Evolutionary conservation across 2,797 vertebrate species (phyloP).

Genomic region (Hypotaenidia philippensis): DNA sequence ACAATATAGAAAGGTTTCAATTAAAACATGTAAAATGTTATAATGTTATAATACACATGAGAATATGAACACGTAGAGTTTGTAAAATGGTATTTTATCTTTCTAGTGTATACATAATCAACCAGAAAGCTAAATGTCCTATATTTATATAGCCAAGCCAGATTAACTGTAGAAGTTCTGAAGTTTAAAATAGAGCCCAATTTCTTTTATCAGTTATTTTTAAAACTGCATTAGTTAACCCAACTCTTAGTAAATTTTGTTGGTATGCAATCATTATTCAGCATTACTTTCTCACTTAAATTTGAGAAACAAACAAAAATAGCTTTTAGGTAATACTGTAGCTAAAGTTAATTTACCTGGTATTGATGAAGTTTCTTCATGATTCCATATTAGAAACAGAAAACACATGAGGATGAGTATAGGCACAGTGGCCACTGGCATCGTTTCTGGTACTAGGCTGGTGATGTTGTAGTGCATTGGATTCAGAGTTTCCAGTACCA

Average conservation of each 20-base stretch:
- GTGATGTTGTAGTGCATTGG: slow-evolving; percentile 66
- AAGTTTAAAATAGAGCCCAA: not conserved
- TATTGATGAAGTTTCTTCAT: slow-evolving; percentile 77
- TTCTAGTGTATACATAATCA: not conserved
- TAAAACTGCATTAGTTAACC: not conserved
- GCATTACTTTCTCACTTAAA: not conserved
- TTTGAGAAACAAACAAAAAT: not conserved
- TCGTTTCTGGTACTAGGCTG: slow-evolving; percentile 25
- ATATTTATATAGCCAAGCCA: not conserved
- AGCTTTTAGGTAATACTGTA: not conserved
- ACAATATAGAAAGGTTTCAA: not conserved
- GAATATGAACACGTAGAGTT: not conserved
- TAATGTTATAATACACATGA: not conserved
- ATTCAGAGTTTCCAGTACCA: slow-evolving; percentile 78
- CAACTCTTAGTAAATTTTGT: not conserved
- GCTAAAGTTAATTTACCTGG: slow-evolving; percentile 83
- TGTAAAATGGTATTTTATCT: not conserved
- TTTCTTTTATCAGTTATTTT: not conserved
- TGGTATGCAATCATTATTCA: not conserved
- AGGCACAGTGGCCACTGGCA: slow-evolving; percentile 70
- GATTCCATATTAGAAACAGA: slow-evolving; percentile 82
- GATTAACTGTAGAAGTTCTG: not conserved
- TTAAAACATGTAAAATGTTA: not conserved
- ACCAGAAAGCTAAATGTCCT: not conserved
- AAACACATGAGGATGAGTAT: slow-evolving; percentile 85